Evolutionary conservation across 2,888 invertebrate genomes (phyloP), one percentile per base, ranked within the genome.

Genomic region (Philhelius pedissequus): DNA sequence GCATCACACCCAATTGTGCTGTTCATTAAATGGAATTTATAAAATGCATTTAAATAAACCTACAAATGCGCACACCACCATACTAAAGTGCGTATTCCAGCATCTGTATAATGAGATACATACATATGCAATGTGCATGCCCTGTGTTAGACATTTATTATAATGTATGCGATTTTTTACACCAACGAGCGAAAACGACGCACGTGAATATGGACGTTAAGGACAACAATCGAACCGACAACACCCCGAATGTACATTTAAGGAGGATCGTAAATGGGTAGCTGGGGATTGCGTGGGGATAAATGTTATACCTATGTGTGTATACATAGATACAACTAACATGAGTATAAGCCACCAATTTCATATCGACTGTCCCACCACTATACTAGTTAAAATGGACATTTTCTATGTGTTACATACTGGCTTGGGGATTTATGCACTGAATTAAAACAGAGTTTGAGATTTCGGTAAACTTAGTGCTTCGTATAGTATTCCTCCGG

Each of bases 91-190:
- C 18, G 69, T 69, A 32, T 64, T 18, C 20, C 20, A 43, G 25
- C 32, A 22, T 27, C 7, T 5, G 18, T 5, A n/a, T n/a, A n/a
- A 9, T 27, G 30, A 18, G n/a, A n/a, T 30, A 6, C 45, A 25
- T 38, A 38, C 62, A 30, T 62, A n/a, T n/a, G n/a, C n/a, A n/a
- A n/a, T n/a, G n/a, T n/a, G n/a, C n/a, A n/a, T n/a, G n/a, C n/a
- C n/a, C n/a, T n/a, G 20, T 45, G 40, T 66, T 77, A 66, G 38
- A 54, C 20, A 69, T 79, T 79, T 54, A 64, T 64, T 79, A 83
- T 83, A 56, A n/a, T 83, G 38, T 25, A 69, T 74, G 69, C 56
- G 54, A 77, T 77, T 35, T 54, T 76, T 81, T 81, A 70, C 81
- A 70, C 40, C 62, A 18, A 32, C 40, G 48, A 58, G 58, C 38